phyloP scores from a whole-genome alignment of 2,888 invertebrate genomes.

The Apodemia zela region DNA sequence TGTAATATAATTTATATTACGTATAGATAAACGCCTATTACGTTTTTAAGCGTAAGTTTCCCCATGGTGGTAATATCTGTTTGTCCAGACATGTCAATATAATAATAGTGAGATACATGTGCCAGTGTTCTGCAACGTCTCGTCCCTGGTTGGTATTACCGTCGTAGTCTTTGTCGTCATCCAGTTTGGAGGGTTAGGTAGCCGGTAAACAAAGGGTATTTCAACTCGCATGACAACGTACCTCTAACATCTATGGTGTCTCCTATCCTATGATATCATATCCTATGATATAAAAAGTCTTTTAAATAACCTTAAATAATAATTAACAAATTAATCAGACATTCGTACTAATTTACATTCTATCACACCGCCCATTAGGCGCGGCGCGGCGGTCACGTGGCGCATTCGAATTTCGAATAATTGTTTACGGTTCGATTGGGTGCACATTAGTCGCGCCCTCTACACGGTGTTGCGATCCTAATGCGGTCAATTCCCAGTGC shows the following conservation, averaged over 20 bases:
- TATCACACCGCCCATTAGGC: slow-evolving; percentile 8
- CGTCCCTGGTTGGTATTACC: too few relatives aligned
- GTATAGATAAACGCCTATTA: neutral
- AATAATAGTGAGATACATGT: too few relatives aligned
- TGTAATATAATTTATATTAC: neutral
- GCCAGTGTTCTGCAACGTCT: too few relatives aligned
- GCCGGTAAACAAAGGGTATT: too few relatives aligned
- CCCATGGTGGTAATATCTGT: too few relatives aligned
- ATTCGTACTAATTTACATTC: slow-evolving; percentile 14
- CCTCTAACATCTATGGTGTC: too few relatives aligned
- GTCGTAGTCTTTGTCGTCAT: too few relatives aligned
- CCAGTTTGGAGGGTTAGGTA: too few relatives aligned
- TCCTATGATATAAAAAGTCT: neutral
- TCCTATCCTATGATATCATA: too few relatives aligned
- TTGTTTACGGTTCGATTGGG: slow-evolving; percentile 58
- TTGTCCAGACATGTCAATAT: too few relatives aligned
- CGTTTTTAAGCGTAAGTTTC: neutral
- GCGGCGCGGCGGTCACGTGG: slow-evolving; percentile 45
- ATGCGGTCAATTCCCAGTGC: slow-evolving; percentile 61
- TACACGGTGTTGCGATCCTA: slow-evolving; percentile 52
- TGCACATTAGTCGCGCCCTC: slow-evolving; percentile 48
- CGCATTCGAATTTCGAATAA: slow-evolving; percentile 50
- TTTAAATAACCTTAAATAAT: slow-evolving; percentile 12
- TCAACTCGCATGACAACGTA: too few relatives aligned
- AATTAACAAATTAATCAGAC: slow-evolving; percentile 15